Evolutionary conservation across 2,113 vertebrate species (phyloP).

Genomic region (Crotalus helleri): DNA sequence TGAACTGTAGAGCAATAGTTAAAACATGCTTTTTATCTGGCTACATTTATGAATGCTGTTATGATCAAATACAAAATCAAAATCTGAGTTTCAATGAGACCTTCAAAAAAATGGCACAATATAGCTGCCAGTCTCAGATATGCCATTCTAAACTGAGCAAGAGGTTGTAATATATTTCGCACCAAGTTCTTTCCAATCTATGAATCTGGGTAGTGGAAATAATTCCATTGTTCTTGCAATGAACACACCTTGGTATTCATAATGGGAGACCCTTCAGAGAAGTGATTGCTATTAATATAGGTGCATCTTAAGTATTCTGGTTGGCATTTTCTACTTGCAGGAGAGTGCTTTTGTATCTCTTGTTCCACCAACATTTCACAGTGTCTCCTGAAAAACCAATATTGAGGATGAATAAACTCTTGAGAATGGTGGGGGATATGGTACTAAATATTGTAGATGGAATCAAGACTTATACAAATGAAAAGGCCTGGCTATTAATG

Average conservation of each 20-base stretch:
- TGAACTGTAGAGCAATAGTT: background rate
- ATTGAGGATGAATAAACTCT: background rate
- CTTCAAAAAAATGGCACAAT: slow-evolving; percentile 51
- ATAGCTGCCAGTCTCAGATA: slow-evolving; percentile 52
- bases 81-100: slow-evolving; percentile 48
- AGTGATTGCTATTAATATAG: background rate
- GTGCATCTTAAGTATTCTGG: background rate
- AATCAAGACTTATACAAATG: background rate
- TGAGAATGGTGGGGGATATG: background rate
- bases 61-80: slow-evolving; percentile 50
- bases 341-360: background rate
- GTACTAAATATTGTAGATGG: background rate
- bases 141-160: slow-evolving; percentile 38
- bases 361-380: background rate
- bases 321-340: background rate
- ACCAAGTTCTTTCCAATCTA: background rate
- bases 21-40: slow-evolving; percentile 12
- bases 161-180: background rate
- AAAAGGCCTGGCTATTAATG: background rate
- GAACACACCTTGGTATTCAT: background rate
- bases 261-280: background rate
- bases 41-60: slow-evolving; percentile 42
- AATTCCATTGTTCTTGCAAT: background rate
- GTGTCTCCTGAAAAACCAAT: background rate
- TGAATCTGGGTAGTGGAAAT: background rate